Base-by-base conservation (phyloP, 2,797 vertebrate genomes). In the Sebastes hopkinsi region DNA sequence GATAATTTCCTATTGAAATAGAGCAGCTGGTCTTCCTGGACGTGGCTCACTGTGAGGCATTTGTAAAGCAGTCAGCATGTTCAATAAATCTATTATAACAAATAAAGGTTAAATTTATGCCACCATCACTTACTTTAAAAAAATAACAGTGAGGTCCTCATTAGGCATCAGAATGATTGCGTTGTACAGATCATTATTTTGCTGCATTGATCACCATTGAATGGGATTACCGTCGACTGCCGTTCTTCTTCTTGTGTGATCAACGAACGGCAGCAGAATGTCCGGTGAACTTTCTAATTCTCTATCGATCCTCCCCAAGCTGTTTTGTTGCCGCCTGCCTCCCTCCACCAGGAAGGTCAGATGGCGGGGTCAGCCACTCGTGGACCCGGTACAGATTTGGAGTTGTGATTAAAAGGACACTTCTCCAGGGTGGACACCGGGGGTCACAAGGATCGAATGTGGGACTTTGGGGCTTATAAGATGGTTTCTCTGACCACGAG, bases 211-310 rank as follows among this genome's bases (percentile, higher is more conserved):
- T 90, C 81, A 85, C 59, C 32, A 23, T n/a, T 85, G 75, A 88
- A 79, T 72, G 54, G 77, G 87, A 90, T 88, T 79, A 87, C 72
- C 5, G 80, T 79, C 52, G 16, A 75, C 83, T 50, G 75, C 62
- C 50, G 70, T 79, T 76, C 80, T 76, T 76, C 80, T 77, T 81
- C 79, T 77, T 32, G 62, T 62, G 79, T 83, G 84, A 87, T 88
- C 88, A 77, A 77, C 73, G 6, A 77, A 67, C 56, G 10, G 78
- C 79, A 65, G 79, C 76, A 74, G 81, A 69, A 72, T 66, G 88
- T 46, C 79, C 62, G 69, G 89, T 89, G 90, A 93, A 92, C 86
- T 90, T 89, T 86, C 66, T 87, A 84, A 92, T 92, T 90, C 84
- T 71, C 52, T 83, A 92, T 93, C 16, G 88, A 93, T 93, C 85